Conservation (phyloP, 2,113 vertebrate genomes). For the Corythornis madagascariensis region DNA sequence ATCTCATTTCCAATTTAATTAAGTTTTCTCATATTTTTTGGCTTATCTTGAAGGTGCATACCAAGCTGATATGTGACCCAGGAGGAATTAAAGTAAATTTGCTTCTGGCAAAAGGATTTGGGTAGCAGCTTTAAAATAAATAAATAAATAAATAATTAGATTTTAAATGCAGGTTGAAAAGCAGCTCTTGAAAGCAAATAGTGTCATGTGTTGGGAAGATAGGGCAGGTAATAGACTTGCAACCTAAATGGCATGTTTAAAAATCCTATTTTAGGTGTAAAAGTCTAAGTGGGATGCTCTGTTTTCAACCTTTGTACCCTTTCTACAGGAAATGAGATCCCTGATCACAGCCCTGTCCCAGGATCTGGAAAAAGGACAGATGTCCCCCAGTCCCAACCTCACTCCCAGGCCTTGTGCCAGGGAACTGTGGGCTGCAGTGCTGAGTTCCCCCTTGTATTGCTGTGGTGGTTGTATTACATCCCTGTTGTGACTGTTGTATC, state of each 20-base stretch:
- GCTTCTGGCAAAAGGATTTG: neutral
- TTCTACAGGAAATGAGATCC: neutral
- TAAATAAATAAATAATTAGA: neutral
- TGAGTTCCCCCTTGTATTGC: neutral
- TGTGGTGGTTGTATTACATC: too few species aligned
- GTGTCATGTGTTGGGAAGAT: neutral
- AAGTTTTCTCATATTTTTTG: neutral
- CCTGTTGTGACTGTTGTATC: neutral
- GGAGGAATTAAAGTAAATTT: neutral
- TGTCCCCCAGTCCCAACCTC: too few species aligned
- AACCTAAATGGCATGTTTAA: neutral
- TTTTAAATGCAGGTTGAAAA: neutral
- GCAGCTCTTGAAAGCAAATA: neutral
- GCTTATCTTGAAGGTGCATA: neutral
- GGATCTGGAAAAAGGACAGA: neutral
- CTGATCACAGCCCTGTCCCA: neutral
- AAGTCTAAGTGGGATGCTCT: neutral
- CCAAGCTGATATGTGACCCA: neutral
- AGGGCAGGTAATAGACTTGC: neutral
- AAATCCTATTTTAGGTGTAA: neutral
- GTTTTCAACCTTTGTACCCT: neutral
- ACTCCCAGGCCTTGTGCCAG: neutral
- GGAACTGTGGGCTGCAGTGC: neutral
- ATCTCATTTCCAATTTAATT: conserved; percentile 31
- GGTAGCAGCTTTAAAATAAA: neutral